A percentile compares a stretch with the other conserved stretches of the same genome.
These are phyloP conservation scores for Octopus sinensis DNA, from an alignment of 1,140 invertebrate genomes.

Conservation along the genomic window DNA sequence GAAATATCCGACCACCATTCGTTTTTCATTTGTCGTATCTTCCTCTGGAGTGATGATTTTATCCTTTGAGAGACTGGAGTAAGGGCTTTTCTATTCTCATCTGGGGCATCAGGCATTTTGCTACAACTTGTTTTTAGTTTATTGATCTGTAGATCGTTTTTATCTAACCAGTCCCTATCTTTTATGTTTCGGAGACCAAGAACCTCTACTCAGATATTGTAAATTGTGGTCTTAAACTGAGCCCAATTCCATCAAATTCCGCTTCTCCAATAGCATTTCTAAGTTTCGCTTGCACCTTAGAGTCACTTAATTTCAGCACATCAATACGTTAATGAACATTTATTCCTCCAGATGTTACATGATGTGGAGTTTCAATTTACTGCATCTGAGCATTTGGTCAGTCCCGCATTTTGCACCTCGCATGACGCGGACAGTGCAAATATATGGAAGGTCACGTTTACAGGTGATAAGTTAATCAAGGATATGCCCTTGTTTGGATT, in stretches of 20 bases:
- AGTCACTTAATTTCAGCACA: neutral
- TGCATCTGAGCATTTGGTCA: neutral
- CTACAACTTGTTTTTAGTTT: neutral
- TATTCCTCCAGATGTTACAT: neutral
- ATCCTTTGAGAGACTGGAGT: too few species aligned
- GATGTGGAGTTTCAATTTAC: neutral
- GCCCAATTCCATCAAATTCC: neutral
- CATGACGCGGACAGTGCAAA: too few species aligned
- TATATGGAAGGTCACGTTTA: too few species aligned
- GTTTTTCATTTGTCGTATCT: too few species aligned
- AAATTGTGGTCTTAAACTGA: neutral
- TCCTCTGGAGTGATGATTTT: too few species aligned
- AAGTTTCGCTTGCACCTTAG: neutral
- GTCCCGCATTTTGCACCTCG: neutral
- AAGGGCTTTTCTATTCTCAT: neutral
- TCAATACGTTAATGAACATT: neutral
- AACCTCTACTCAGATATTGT: neutral
- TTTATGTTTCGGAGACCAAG: neutral
- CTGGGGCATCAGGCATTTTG: neutral
- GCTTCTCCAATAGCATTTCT: too few species aligned
- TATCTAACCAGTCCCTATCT: neutral
- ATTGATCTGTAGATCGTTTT: neutral
- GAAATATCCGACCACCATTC: too few species aligned
- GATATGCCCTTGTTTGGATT: too few species aligned
- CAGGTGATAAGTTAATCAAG: too few species aligned